Evolutionary conservation across 1,140 invertebrate genomes (phyloP), one percentile per base, ranked within the genome.

Genomic region (Hylaeus anthracinus): DNA sequence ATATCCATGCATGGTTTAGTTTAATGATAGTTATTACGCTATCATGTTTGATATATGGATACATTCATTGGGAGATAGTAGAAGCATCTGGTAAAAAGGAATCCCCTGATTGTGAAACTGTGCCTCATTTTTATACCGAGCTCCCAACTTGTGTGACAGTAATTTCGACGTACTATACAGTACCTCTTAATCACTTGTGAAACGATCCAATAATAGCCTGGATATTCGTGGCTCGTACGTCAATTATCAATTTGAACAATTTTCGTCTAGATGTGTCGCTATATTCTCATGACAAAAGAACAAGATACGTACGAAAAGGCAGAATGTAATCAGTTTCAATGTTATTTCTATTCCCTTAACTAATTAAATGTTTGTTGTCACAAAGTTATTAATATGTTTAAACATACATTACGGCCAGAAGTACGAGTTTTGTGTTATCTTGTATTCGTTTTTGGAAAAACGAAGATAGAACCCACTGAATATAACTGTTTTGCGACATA

Each of bases 1-100:
- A 91, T 93, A 92, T 90, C 91, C 90, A 91, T 93, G 91, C 92
- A 93, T 93, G 92, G 91, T 93, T 93, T 92, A 92, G 91, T 92
- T 92, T 90, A 88, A 91, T 90, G 86, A 91, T 90, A 88, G 89
- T 84, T 48, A 75, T 86, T 84, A 81, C 77, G 81, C 90, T 88
- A 88, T 91, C 88, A 79, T 89, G 87, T 88, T 91, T 90, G 88
- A 90, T 89, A 89, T 90, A 90, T 81, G 91, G 91, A 93, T 88
- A 90, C 92, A 92, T 92, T 92, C 90, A 93, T 93, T 93, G 92
- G 92, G 91, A 93, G 89, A 84, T 91, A 91, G 89, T 88, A 83
- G 85, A 89, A 89, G 88, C 88, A 90, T 91, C 90, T 84, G 90
- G 85, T 90, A 88, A 89, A 78, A 87, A 88, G 86, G 89, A 86